Conservation (phyloP, 1,140 invertebrate species). For the Drosophila arizonae region DNA sequence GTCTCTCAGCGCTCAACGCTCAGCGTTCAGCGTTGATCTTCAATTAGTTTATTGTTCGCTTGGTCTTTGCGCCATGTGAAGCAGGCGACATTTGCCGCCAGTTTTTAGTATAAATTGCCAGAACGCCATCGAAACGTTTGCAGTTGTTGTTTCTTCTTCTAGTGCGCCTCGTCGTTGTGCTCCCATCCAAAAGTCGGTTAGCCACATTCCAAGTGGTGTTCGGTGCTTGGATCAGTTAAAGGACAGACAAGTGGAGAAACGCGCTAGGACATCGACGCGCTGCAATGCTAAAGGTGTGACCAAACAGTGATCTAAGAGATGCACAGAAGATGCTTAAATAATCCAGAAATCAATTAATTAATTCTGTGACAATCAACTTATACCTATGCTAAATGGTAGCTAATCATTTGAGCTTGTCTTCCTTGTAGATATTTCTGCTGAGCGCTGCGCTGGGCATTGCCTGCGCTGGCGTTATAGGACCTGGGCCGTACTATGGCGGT, state of each 20-base stretch:
- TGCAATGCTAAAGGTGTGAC: slow-evolving; percentile 61
- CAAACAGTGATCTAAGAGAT: neutral
- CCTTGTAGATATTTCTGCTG: slow-evolving; percentile 66
- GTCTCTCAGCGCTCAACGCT: slow-evolving; percentile 16
- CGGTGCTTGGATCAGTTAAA: slow-evolving; percentile 31
- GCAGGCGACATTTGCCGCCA: slow-evolving; percentile 78
- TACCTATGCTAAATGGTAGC: too few species aligned
- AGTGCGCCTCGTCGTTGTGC: slow-evolving; percentile 52
- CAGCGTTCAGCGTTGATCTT: slow-evolving; percentile 53
- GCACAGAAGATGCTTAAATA: neutral
- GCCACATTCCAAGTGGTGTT: slow-evolving; percentile 45
- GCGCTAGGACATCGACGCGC: slow-evolving; percentile 28
- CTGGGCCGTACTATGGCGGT: slow-evolving; percentile 67
- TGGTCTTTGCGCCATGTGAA: slow-evolving; percentile 71
- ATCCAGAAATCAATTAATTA: too few species aligned
- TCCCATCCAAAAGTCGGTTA: slow-evolving; percentile 29
- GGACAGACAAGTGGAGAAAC: slow-evolving; percentile 33
- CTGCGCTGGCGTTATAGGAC: slow-evolving; percentile 69
- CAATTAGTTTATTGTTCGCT: slow-evolving; percentile 77
- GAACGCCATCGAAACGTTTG: slow-evolving; percentile 57
- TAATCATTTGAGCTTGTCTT: neutral
- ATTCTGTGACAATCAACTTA: neutral
- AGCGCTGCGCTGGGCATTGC: slow-evolving; percentile 66
- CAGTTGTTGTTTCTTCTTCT: slow-evolving; percentile 73
- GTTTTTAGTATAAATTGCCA: slow-evolving; percentile 73